Conservation (phyloP, 2,113 vertebrate genomes). For the Micronisus gabar region DNA sequence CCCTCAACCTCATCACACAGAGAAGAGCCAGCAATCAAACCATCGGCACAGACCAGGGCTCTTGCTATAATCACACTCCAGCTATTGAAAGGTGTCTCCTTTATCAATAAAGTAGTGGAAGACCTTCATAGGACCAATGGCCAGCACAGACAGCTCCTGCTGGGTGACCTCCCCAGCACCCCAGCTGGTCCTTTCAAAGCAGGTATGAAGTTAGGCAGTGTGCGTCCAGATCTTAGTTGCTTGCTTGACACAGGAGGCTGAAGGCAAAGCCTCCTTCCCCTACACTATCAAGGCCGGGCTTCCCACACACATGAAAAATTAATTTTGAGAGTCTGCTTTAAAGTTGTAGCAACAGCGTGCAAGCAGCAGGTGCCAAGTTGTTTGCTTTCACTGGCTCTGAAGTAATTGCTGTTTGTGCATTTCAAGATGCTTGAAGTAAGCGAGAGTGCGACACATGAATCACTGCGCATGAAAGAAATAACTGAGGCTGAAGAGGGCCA, state of each 20-base stretch:
- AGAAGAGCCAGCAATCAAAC: not conserved
- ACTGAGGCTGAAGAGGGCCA: not conserved
- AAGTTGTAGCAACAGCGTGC: fast-evolving
- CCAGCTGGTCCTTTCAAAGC: not conserved
- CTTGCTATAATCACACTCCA: fast-evolving
- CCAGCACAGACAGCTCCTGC: not conserved
- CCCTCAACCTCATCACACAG: not conserved
- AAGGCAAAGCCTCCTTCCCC: not conserved
- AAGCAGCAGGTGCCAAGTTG: not conserved
- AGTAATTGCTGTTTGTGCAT: not conserved
- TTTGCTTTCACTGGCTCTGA: not conserved
- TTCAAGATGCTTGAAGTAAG: conserved; percentile 22
- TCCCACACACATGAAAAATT: not conserved
- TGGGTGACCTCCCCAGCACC: not conserved
- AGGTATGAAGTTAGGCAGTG: fast-evolving
- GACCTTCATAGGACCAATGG: not conserved
- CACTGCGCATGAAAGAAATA: not conserved
- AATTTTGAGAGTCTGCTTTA: not conserved
- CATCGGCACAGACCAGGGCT: fast-evolving
- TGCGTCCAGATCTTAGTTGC: not conserved
- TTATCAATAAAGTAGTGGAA: not conserved
- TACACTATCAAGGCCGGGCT: not conserved
- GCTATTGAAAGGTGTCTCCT: not conserved
- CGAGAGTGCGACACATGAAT: not conserved
- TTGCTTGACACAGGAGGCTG: too few species aligned